Conservation (phyloP, 2,797 vertebrate species). For the Scomberomorus guttatus region DNA sequence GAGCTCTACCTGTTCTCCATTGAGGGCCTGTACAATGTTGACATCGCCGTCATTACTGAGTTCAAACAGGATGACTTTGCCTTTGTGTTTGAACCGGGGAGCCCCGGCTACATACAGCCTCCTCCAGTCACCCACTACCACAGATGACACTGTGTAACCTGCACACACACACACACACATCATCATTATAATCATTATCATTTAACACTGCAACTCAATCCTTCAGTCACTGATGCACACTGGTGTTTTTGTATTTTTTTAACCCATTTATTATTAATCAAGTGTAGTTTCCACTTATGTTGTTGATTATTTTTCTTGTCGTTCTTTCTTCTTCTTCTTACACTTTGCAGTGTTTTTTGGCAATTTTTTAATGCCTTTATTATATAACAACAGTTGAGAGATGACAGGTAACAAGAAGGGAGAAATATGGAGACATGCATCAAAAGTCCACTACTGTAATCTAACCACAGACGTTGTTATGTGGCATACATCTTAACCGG, state of each 20-base stretch:
- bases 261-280: background rate
- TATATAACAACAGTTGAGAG: too few species aligned
- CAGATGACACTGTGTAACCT: constrained; percentile 96
- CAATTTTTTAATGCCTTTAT: too few species aligned
- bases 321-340: background rate
- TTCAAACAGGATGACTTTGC: constrained; percentile 95
- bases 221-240: background rate
- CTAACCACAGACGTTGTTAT: too few species aligned
- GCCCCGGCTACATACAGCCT: constrained; percentile 92
- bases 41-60: constrained; percentile 84
- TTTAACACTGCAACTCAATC: background rate
- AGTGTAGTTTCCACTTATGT: background rate
- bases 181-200: background rate
- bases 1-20: constrained; percentile 91
- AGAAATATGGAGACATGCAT: too few species aligned
- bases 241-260: background rate
- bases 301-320: background rate
- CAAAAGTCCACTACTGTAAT: too few species aligned
- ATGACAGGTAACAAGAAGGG: too few species aligned
- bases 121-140: constrained; percentile 86
- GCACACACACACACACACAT: constrained; percentile 35
- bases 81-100: constrained; percentile 96
- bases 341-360: background rate
- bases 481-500: too few species aligned
- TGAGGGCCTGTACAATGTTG: constrained; percentile 89